Base-by-base conservation (phyloP, 2,113 vertebrate genomes). In the Opisthocomus hoazin region DNA sequence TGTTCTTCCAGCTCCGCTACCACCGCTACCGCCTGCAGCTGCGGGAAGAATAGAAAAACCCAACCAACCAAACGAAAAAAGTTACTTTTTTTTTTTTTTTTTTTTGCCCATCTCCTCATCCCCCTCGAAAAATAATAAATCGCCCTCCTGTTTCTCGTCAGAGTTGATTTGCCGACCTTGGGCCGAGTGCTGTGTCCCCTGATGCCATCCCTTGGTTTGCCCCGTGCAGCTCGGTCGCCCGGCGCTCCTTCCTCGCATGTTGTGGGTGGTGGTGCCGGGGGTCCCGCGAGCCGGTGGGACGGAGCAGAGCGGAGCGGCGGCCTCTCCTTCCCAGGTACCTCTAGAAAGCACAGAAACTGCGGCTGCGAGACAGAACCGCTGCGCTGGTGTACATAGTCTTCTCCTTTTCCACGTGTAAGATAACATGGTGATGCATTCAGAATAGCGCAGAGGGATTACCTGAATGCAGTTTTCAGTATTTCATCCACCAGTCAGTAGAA, bases 1-100 rank as follows among this genome's bases (percentile, higher is more conserved):
- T 99, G 97, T 99, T 99, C 98, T 99, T 99, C 98, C 99, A 99
- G 98, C 98, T 99, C 96, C 99, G 99, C 97, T 99, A 99, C 97
- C 99, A 99, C 97, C 99, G 98, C 97, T 99, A 99, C 98, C 99
- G 99, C 97, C 98, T 99, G 98, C 99, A 99, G 98, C 98, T 99
- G 95, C 99, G 99, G 43, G 99, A 99, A 98, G 99, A 99, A 98
- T 99, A 98, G 98, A 93, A 99, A 98, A 99, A 92, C 58, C 78
- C 85, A 48, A 45, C 84, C 77, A 77, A 86, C 19, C 80, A 92
- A 93, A 30, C 1, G 1, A 48, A 68, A 58, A 39, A 60, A 34
- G 13, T 30, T 6, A 2, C n/a, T 7, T 60, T 65, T 64, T 54
- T 83, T 86, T 23, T 17, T n/a, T n/a, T n/a, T n/a, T n/a, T n/a